phyloP scores from a whole-genome alignment of 2,113 vertebrate species.

The Hippopotamus amphibius region DNA sequence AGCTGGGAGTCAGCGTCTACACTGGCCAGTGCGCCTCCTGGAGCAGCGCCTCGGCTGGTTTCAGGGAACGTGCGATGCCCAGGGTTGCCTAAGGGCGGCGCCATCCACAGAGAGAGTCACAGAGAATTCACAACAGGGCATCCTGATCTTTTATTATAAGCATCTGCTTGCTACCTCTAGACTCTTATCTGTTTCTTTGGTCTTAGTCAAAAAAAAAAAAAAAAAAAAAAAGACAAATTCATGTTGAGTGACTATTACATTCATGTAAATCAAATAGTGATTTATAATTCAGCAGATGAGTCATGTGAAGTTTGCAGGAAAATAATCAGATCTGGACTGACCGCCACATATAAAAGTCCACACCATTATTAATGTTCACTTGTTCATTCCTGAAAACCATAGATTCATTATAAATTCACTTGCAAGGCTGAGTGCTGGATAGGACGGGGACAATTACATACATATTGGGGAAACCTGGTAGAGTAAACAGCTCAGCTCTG shows the following conservation, averaged over 20 bases:
- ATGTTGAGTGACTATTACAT: not conserved
- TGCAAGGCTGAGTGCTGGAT: not conserved
- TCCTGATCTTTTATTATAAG: not conserved
- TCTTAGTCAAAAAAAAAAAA: no score
- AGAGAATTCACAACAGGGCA: no score
- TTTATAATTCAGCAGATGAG: not conserved
- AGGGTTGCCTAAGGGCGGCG: not conserved
- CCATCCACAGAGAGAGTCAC: accelerated
- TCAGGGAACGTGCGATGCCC: not conserved
- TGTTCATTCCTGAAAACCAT: not conserved
- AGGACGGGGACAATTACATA: no score
- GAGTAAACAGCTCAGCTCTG: not conserved
- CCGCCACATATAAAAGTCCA: not conserved
- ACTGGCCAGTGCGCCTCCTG: accelerated
- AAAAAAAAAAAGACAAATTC: not conserved
- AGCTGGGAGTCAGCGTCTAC: no score
- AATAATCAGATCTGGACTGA: not conserved
- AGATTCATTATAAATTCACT: not conserved
- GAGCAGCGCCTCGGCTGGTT: accelerated
- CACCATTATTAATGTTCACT: not conserved
- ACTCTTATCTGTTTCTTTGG: not conserved
- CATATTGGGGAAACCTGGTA: not conserved
- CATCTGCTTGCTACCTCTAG: not conserved
- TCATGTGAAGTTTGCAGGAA: not conserved
- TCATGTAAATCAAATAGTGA: not conserved